These are phyloP conservation scores for Acridotheres tristis DNA, from an alignment of 2,797 vertebrate species.

Conservation along the genomic window DNA sequence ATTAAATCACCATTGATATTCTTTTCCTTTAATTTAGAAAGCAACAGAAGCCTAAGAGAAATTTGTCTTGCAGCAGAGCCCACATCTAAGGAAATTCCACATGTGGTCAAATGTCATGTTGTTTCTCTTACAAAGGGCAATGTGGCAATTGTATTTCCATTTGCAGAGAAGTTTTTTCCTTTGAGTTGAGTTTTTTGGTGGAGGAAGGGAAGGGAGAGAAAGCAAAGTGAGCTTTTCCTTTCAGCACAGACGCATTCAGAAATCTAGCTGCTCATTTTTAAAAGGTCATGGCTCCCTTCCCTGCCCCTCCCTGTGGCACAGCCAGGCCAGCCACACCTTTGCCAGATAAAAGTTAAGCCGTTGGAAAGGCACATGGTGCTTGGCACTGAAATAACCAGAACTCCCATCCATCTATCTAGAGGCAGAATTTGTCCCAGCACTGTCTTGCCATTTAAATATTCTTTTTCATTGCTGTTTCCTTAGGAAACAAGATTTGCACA, in stretches of 20 bases:
- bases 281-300: neutral
- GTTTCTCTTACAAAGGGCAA: slow-evolving; percentile 17
- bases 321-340: neutral
- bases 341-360: neutral
- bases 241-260: neutral
- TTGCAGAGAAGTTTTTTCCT: slow-evolving; percentile 28
- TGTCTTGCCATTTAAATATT: neutral
- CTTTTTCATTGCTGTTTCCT: neutral
- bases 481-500: neutral
- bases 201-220: neutral
- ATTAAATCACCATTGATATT: neutral
- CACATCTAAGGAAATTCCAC: slow-evolving; percentile 3
- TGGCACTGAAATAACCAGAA: neutral
- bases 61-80: neutral
- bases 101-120: neutral
- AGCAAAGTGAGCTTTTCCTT: neutral
- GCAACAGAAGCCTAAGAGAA: neutral
- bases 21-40: neutral
- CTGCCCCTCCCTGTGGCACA: accelerated
- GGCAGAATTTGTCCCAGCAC: neutral
- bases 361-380: neutral
- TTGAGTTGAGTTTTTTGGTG: neutral
- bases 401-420: neutral
- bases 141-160: slow-evolving; percentile 15
- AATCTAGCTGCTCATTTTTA: neutral